Base-by-base conservation (phyloP, 2,113 vertebrate species). In the Alectura lathami region DNA sequence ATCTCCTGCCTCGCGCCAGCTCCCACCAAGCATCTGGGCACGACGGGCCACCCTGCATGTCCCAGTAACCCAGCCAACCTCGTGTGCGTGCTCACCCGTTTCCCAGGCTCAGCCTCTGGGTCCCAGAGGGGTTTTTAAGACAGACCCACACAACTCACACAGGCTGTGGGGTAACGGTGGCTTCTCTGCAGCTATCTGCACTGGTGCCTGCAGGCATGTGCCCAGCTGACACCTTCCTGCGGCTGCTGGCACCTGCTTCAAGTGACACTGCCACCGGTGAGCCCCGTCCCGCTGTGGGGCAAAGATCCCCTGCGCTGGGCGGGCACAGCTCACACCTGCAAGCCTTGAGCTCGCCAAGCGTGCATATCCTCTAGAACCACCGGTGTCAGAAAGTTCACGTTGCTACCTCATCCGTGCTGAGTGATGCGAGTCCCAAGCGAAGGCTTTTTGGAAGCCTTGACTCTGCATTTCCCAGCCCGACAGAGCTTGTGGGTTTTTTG, bases 391-490 rank as follows among this genome's bases (percentile, higher is more conserved):
- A 30, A 30, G 86, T 69, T 75, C 84, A 13, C 0, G 2, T 12
- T 42, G 83, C 50, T 56, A 7, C 74, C 51, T 82, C 1, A 0
- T 17, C 85, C 27, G 68, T 51, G 69, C 60, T 24, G 8, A 73
- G 80, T 56, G 69, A 78, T 5, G 6, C 0, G 13, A 84, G 60
- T 3, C 50, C 43, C 1, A 3, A 80, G 80, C 2, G 0, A 40
- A 60, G 51, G 66, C 47, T 62, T 54, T 89, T 78, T 60, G n/a
- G 56, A 87, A 91, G 22, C 63, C 78, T 94, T 74, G 93, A 86
- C 90, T 87, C 72, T 74, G 89, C 76, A 77, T 96, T 94, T 96
- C 93, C 80, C 93, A 96, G 83, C 73, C 73, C 56, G 80, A 21
- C 79, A 77, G 51, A 94, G 54, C 64, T 75, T 95, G 91, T 72